Percentiles rank a stretch among this genome's conserved stretches.
Evolutionary conservation across 2,797 vertebrate genomes (phyloP).

Genomic region (Platyrinchus mystaceus): DNA sequence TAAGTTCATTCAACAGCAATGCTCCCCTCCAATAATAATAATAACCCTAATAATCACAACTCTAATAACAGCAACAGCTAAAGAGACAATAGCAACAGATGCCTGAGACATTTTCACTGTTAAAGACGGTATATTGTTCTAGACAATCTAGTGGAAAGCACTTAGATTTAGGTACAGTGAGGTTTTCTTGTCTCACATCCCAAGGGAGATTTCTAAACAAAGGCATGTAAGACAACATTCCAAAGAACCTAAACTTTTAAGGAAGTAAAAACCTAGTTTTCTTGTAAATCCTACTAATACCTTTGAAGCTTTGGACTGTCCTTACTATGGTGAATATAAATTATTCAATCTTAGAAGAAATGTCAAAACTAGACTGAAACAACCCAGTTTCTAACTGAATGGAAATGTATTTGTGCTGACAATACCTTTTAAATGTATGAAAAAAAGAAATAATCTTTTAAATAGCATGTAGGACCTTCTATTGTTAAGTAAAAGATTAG

Average conservation of each 20-base stretch:
- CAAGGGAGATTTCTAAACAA: neutral
- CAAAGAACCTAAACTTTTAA: neutral
- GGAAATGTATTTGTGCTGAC: neutral
- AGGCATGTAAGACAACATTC: neutral
- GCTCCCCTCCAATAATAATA: neutral
- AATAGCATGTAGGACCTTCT: neutral
- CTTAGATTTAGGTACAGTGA: neutral
- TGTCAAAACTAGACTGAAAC: neutral
- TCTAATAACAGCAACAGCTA: neutral
- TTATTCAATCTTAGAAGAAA: neutral
- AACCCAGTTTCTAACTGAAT: neutral
- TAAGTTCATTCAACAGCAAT: neutral
- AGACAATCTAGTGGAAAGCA: neutral
- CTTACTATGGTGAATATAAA: neutral
- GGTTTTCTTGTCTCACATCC: neutral
- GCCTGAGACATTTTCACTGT: neutral
- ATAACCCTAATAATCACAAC: neutral
- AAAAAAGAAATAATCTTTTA: neutral
- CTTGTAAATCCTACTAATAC: neutral
- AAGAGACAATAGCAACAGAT: rapidly evolving
- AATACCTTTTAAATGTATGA: neutral
- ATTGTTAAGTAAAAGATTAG: neutral
- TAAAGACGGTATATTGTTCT: neutral
- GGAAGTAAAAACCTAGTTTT: neutral
- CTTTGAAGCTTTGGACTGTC: neutral